Base-by-base conservation (phyloP, 2,113 vertebrate genomes). In the Monopterus albus region DNA sequence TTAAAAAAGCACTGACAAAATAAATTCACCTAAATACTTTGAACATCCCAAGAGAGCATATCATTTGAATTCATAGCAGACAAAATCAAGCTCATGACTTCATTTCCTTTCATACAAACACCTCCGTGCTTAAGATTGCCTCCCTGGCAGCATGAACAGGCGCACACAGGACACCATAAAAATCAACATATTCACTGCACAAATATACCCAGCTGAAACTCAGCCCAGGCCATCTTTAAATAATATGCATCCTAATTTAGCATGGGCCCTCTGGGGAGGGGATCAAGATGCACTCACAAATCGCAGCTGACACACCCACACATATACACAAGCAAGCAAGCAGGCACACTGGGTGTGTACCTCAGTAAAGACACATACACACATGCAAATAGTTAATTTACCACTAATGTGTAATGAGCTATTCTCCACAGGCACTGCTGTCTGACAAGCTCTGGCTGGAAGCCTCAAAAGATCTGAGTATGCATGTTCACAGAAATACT, bases 171-270 rank as follows among this genome's bases (percentile, higher is more conserved):
- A 67, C 42, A 64, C 64, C 70, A 76, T 79, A 69, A 80, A 87
- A 81, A 88, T 76, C 69, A 85, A 79, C 81, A 87, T 75, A 81
- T 87, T 78, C 71, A 49, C 67, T 69, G 67, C 77, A 84, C 76
- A 80, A 85, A 83, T 73, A 83, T 65, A 86, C 75, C 67, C 67
- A 65, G 61, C 60, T 87, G 85, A 83, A 88, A 87, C 75, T 78
- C 80, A 77, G 85, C 76, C 80, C 78, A 80, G 69, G 78, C 80
- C 82, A 81, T 83, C 87, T 86, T 91, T 90, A 91, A 92, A 91
- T 91, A 90, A 91, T 88, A 87, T 81, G 88, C 76, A 85, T 88
- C 86, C 83, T 78, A 87, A 87, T 87, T 89, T 90, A 92, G 84
- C 73, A 73, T 69, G 51, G 70, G 61, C 58, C 80, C 84, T 87